phyloP scores from a whole-genome alignment of 2,797 vertebrate species.

The Allobates femoralis region DNA sequence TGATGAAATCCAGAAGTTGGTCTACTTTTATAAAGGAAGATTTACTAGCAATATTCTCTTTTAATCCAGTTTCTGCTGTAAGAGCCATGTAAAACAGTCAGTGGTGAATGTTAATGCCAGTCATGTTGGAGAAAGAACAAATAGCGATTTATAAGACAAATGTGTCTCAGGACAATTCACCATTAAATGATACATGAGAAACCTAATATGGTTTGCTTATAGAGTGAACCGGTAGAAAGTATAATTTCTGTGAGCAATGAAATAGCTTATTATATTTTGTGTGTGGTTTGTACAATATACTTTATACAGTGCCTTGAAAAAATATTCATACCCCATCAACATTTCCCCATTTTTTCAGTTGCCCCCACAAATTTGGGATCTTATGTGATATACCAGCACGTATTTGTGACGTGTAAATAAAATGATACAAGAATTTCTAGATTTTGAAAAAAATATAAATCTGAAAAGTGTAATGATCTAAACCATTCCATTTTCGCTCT shows the following conservation, averaged over 20 bases:
- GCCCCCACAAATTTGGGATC: no score
- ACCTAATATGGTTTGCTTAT: not conserved
- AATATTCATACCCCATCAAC: no score
- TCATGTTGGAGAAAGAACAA: constrained; percentile 29
- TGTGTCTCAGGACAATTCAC: constrained; percentile 5
- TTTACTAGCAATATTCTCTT: constrained; percentile 35
- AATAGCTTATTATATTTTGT: not conserved
- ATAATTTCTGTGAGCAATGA: not conserved
- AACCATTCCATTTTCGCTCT: no score
- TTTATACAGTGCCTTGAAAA: no score
- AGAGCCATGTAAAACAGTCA: constrained; percentile 49
- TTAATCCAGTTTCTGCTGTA: constrained; percentile 42
- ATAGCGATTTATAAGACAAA: constrained; percentile 1
- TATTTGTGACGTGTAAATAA: no score
- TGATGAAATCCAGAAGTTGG: constrained; percentile 59
- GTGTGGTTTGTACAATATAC: not conserved
- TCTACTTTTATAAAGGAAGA: constrained; percentile 44
- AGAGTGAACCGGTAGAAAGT: not conserved
- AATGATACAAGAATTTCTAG: no score
- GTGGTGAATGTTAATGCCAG: constrained; percentile 28
- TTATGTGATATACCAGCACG: no score
- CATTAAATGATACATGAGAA: not conserved
- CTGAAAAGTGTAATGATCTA: no score
- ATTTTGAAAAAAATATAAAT: no score
- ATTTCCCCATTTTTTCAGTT: no score